Conservation (phyloP, 2,888 invertebrate species). For the Anthrax anthrax region DNA sequence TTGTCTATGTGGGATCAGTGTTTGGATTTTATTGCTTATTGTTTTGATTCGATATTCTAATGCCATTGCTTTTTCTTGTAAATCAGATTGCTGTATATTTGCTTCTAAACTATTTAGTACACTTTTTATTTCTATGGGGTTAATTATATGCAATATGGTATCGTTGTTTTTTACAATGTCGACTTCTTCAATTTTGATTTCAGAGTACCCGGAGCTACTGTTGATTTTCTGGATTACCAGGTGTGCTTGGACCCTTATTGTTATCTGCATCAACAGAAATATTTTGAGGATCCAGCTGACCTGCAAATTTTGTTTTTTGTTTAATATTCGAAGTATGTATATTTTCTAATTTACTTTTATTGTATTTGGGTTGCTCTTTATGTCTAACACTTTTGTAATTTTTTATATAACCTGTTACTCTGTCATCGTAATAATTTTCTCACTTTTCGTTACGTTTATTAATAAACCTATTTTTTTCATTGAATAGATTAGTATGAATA, state of each 20-base stretch:
- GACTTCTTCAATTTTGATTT: not conserved
- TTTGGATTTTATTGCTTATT: not conserved
- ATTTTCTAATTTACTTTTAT: not conserved
- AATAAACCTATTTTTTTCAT: no score
- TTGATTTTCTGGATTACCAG: not conserved
- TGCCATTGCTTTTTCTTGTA: not conserved
- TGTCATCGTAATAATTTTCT: no score
- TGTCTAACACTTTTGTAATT: not conserved
- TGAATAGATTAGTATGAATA: not conserved
- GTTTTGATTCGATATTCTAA: conserved; percentile 1
- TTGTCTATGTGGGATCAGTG: not conserved
- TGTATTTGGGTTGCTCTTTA: not conserved
- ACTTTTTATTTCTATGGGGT: not conserved
- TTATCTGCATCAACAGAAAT: not conserved
- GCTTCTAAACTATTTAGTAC: not conserved
- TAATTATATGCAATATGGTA: conserved; percentile 1
- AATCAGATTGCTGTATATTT: not conserved
- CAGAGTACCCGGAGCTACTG: not conserved
- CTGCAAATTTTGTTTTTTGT: not conserved
- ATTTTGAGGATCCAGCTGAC: not conserved
- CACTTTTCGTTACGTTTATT: no score
- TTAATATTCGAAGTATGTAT: not conserved
- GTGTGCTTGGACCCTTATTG: not conserved
- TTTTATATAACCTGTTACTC: not conserved
- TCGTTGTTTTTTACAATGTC: not conserved